Conservation (phyloP, 2,113 vertebrate genomes). For the Isurus oxyrinchus region DNA sequence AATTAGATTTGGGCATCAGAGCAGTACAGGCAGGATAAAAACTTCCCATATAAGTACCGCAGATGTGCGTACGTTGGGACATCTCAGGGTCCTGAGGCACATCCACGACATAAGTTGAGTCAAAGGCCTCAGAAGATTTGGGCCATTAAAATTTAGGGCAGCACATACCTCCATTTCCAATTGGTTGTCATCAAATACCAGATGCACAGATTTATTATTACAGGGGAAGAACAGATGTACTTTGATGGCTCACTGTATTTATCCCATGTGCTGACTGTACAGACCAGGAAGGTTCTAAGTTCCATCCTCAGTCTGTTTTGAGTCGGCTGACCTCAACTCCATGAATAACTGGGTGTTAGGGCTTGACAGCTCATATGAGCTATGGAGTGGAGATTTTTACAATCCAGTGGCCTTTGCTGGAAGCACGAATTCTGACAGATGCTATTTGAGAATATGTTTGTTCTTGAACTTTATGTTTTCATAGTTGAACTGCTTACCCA, state of each 20-base stretch:
- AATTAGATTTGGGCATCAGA: too few species aligned
- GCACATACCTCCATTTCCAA: background rate
- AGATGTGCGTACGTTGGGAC: too few species aligned
- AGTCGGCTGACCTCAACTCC: background rate
- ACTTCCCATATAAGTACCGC: too few species aligned
- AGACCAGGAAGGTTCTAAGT: background rate
- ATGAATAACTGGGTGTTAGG: background rate
- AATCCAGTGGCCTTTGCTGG: background rate
- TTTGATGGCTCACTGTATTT: background rate
- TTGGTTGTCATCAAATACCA: background rate
- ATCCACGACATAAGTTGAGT: too few species aligned
- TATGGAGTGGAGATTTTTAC: background rate
- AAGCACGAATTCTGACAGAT: background rate
- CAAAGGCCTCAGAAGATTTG: too few species aligned
- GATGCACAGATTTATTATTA: background rate
- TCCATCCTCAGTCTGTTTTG: background rate
- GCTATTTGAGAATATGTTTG: background rate
- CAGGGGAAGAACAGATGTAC: background rate
- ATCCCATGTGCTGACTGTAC: background rate
- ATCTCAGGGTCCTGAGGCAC: too few species aligned
- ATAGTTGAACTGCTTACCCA: background rate
- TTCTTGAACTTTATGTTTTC: background rate
- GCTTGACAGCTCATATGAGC: background rate
- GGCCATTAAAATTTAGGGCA: background rate
- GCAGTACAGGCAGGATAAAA: too few species aligned